Conservation (phyloP, 2,113 vertebrate genomes). For the Microtus pennsylvanicus region DNA sequence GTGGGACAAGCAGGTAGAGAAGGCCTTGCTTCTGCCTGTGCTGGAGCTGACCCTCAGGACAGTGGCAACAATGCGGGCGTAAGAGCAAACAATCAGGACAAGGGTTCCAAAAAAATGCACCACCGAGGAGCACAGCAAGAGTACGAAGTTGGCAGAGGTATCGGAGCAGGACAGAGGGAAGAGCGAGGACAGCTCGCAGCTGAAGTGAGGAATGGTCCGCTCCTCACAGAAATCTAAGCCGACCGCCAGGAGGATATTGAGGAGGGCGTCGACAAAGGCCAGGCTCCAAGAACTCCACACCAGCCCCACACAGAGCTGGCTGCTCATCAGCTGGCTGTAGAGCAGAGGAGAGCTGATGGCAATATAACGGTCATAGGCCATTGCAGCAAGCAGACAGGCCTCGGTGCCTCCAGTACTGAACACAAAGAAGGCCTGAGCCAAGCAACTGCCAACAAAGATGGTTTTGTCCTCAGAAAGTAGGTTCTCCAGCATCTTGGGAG, state of each 20-base stretch:
- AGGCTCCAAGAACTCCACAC: slow-evolving; percentile 61
- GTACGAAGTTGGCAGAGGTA: slow-evolving; percentile 1
- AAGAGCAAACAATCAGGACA: slow-evolving; percentile 55
- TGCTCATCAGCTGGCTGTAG: slow-evolving; percentile 72
- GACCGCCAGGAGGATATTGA: slow-evolving; percentile 53
- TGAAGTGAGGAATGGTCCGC: slow-evolving; percentile 69
- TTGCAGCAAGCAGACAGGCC: slow-evolving; percentile 60
- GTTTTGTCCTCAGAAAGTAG: slow-evolving; percentile 60
- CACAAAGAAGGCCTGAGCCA: slow-evolving; percentile 73
- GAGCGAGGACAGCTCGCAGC: slow-evolving; percentile 72
- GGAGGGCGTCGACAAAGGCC: slow-evolving; percentile 53
- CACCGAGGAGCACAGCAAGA: slow-evolving; percentile 54
- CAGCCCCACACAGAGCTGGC: slow-evolving; percentile 44
- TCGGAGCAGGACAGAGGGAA: slow-evolving; percentile 71
- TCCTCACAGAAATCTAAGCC: slow-evolving; percentile 53
- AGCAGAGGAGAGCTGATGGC: slow-evolving; percentile 77
- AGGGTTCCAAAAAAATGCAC: slow-evolving; percentile 62
- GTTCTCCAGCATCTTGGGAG: slow-evolving; percentile 68
- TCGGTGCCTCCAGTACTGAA: slow-evolving; percentile 61
- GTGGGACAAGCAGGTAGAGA: slow-evolving; percentile 75
- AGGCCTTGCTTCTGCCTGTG: slow-evolving; percentile 69
- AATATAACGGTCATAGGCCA: slow-evolving; percentile 66
- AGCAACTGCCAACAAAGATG: slow-evolving; percentile 67
- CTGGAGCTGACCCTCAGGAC: slow-evolving; percentile 64
- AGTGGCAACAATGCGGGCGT: slow-evolving; percentile 54